phyloP scores from a whole-genome alignment of 2,797 vertebrate species.

The Enteromius trimaculatus region DNA sequence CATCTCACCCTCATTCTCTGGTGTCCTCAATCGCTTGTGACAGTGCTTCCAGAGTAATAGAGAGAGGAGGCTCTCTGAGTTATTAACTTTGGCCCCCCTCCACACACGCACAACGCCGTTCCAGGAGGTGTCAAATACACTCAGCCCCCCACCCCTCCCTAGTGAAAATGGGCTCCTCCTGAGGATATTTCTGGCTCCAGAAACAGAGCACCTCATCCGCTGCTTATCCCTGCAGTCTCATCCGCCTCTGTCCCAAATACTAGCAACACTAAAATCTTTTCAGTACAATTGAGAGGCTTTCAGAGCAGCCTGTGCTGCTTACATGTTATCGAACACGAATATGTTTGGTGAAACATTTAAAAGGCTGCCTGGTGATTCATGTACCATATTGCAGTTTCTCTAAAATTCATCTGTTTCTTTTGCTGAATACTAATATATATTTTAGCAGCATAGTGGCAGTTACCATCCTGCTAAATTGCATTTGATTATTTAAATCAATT shows the following conservation, averaged over 20 bases:
- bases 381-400: slow-evolving; percentile 4
- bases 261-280: slow-evolving; percentile 65
- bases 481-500: slow-evolving; percentile 42
- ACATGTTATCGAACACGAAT: slow-evolving; percentile 60
- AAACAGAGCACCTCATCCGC: slow-evolving; percentile 70
- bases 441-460: background rate
- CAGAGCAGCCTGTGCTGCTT: slow-evolving; percentile 62
- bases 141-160: slow-evolving; percentile 59
- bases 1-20: slow-evolving; percentile 55
- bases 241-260: slow-evolving; percentile 69
- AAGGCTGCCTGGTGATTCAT: slow-evolving; percentile 18
- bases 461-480: slow-evolving; percentile 10
- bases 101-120: slow-evolving; percentile 46
- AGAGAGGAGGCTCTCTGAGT: slow-evolving; percentile 69
- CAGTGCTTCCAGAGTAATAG: slow-evolving; percentile 71
- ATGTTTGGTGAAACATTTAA: slow-evolving; percentile 15
- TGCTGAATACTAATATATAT: background rate
- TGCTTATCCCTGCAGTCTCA: slow-evolving; percentile 71
- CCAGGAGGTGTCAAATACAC: slow-evolving; percentile 66
- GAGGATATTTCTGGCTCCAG: slow-evolving; percentile 76
- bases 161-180: slow-evolving; percentile 66
- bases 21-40: slow-evolving; percentile 74
- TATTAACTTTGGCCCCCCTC: slow-evolving; percentile 69
- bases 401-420: background rate
- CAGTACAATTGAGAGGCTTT: slow-evolving; percentile 46